A percentile compares a stretch with the other conserved stretches of the same genome.
These are phyloP conservation scores for Epizoanthus ramosus DNA, from an alignment of 92 coral and sea anemone genomes.

Conservation along the genomic window DNA sequence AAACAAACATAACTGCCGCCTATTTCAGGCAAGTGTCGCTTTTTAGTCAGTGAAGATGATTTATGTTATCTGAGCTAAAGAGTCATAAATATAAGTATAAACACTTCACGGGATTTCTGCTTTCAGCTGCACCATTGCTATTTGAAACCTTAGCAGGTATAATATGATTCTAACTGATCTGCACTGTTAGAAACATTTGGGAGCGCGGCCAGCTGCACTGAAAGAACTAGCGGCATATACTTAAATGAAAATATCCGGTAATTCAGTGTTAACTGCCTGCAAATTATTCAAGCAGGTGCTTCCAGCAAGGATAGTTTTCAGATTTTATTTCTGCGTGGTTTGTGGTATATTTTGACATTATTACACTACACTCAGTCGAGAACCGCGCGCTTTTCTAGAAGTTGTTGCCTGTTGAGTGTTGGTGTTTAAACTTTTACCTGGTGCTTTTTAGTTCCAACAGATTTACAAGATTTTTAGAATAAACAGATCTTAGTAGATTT, in stretches of 20 bases:
- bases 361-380: not conserved
- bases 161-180: constrained; percentile 3
- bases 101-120: not conserved
- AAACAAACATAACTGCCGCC: not conserved
- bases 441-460: too few relatives aligned
- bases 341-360: not conserved
- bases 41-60: too few relatives aligned
- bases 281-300: constrained; percentile 25
- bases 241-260: constrained; percentile 20
- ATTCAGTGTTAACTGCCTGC: constrained; percentile 8
- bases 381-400: not conserved
- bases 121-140: constrained; percentile 15
- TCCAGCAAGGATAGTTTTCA: not conserved
- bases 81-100: not conserved
- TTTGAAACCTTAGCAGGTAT: not conserved
- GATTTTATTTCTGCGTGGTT: not conserved
- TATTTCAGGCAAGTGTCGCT: too few relatives aligned
- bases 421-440: too few relatives aligned
- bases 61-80: not conserved
- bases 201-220: constrained; percentile 18
- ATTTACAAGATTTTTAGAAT: too few relatives aligned
- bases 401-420: too few relatives aligned
- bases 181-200: not conserved
- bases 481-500: not conserved
- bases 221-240: not conserved